phyloP scores from a whole-genome alignment of 2,888 invertebrate genomes.

The Trachelus tabidus region DNA sequence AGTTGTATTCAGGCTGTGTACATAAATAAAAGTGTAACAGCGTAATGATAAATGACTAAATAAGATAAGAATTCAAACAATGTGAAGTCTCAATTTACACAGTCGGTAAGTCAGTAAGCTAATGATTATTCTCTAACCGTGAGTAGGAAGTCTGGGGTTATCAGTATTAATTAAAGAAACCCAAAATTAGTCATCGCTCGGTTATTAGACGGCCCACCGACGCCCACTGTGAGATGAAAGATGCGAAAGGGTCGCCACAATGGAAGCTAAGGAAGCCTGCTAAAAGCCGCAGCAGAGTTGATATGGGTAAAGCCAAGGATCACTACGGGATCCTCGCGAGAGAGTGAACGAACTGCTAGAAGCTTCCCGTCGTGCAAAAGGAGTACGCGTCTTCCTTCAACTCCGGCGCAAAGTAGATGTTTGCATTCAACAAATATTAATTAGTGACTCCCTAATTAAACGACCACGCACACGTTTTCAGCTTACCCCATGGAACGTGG shows the following conservation, averaged over 20 bases:
- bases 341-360: no score
- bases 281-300: neutral
- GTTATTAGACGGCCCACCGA: slow-evolving; percentile 32
- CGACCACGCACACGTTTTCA: neutral
- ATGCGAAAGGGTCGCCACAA: neutral
- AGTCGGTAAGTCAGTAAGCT: no score
- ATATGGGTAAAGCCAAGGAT: slow-evolving; percentile 1
- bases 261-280: neutral
- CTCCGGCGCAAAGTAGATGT: neutral
- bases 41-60: no score
- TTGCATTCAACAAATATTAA: slow-evolving; percentile 25
- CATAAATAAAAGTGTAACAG: no score
- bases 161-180: slow-evolving; percentile 40
- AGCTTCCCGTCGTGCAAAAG: slow-evolving; percentile 1
- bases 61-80: no score
- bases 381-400: neutral
- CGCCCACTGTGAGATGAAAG: slow-evolving; percentile 6
- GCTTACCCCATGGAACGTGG: no score
- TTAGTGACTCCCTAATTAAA: slow-evolving; percentile 21
- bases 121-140: no score
- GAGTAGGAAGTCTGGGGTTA: slow-evolving; percentile 17
- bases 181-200: slow-evolving; percentile 35
- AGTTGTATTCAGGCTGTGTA: no score
- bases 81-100: no score
- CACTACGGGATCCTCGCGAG: slow-evolving; percentile 9